These are phyloP conservation scores for Heterochromis multidens DNA, from an alignment of 2,113 vertebrate species.

Conservation along the genomic window DNA sequence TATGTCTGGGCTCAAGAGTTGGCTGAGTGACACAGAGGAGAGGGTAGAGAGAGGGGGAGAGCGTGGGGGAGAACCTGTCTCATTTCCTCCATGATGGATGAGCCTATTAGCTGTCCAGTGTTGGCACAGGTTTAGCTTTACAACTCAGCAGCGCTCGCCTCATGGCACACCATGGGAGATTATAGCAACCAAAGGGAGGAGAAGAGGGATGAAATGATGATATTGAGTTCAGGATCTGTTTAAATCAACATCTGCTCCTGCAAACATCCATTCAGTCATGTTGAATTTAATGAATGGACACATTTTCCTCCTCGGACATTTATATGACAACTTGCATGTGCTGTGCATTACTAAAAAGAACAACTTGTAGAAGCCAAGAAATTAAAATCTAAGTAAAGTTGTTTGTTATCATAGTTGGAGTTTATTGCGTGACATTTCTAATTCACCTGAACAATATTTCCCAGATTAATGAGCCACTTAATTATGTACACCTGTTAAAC, in stretches of 20 bases:
- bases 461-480: background rate
- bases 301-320: background rate
- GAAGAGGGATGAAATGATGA: background rate
- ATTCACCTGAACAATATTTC: background rate
- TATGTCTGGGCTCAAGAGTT: conserved; percentile 34
- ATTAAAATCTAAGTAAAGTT: background rate
- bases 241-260: background rate
- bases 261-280: background rate
- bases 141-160: conserved; percentile 8
- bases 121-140: conserved; percentile 58
- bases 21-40: background rate
- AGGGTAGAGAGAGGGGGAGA: conserved; percentile 5
- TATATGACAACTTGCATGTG: background rate
- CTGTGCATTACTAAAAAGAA: background rate
- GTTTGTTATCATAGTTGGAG: background rate
- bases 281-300: background rate
- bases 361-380: background rate
- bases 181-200: background rate
- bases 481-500: background rate
- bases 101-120: conserved; percentile 56
- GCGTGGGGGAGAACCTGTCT: conserved; percentile 29
- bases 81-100: conserved; percentile 71
- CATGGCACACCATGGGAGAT: conserved; percentile 13
- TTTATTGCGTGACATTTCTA: background rate
- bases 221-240: background rate